Evolutionary conservation across 2,797 vertebrate genomes (phyloP).

Genomic region (Euthynnus affinis): DNA sequence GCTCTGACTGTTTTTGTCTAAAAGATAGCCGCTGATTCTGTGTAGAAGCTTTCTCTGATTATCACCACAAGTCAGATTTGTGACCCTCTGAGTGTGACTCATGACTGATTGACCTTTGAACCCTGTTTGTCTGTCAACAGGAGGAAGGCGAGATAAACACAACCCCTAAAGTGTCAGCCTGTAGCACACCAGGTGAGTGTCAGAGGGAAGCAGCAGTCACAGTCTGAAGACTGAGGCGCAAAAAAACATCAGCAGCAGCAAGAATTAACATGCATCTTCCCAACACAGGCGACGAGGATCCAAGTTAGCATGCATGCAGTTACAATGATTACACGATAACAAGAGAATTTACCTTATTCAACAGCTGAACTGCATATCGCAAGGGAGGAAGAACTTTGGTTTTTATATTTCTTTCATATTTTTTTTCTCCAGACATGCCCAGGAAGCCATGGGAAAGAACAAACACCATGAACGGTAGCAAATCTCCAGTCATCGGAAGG

Average conservation of each 20-base stretch:
- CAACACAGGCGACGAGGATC: not conserved
- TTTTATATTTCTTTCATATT: conserved; percentile 12
- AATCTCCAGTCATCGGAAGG: conserved; percentile 99
- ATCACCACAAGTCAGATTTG: not conserved
- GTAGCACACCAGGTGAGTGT: conserved; percentile 95
- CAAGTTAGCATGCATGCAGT: conserved; percentile 10
- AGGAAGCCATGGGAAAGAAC: conserved; percentile 98
- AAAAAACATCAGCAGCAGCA: not conserved
- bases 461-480: conserved; percentile 98
- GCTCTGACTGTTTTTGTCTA: not conserved
- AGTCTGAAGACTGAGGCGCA: not conserved
- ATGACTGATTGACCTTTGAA: conserved; percentile 59
- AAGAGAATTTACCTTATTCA: not conserved
- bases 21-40: not conserved
- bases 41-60: not conserved
- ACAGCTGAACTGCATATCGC: not conserved
- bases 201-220: not conserved
- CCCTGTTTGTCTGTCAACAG: conserved; percentile 79
- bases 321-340: not conserved
- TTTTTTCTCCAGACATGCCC: conserved; percentile 88
- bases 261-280: conserved; percentile 29
- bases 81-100: conserved; percentile 1
- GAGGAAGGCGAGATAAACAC: conserved; percentile 91
- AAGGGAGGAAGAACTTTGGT: not conserved
- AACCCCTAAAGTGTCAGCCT: conserved; percentile 91